Base-by-base conservation (phyloP, 2,888 invertebrate species). In the Cecidostiba fungosa region DNA sequence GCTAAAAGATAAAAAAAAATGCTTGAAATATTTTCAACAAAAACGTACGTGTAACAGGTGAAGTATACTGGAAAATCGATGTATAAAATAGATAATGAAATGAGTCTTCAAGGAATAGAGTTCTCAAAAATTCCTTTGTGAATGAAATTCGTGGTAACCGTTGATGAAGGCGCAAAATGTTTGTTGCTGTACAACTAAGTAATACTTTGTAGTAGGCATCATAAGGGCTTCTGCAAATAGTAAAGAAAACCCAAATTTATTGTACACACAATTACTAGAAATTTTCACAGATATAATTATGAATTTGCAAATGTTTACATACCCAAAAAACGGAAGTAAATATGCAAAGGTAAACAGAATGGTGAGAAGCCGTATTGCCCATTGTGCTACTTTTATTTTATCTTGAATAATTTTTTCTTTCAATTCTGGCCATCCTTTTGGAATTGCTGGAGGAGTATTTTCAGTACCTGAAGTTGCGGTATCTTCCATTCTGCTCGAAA, bases 81-180 rank as follows among this genome's bases (percentile, higher is more conserved):
- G 98, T 98, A 94, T 97, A 99, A 94, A 99, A 96, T 88, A 99
- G 95, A 92, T 99, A 99, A 93, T 99, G 99, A 88, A 98, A 98
- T 90, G 98, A 98, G 94, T 98, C 98, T 94, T 99, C 99, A 36
- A 96, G 93, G 90, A 98, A 95, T 89, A 99, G 94, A 78, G 95
- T 94, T 10, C 96, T 95, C 86, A 99, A 94, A 94, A 98, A 99
- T 93, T 97, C 97, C 87, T 97, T 95, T 50, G 96, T 97, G 83
- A 99, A 94, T 85, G 96, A 95, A 90, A 98, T 97, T 87, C 96
- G 95, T 29, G 98, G 98, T 89, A 99, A 94, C 87, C 99, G 95
- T 94, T 99, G 99, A 94, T 99, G 99, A 89, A 99, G 95, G 85
- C 99, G 95, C 79, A 99, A 95, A 0, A 99, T 99, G 90, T 98